phyloP scores from a whole-genome alignment of 2,797 vertebrate genomes.

The Enteromius thamalakanensis region DNA sequence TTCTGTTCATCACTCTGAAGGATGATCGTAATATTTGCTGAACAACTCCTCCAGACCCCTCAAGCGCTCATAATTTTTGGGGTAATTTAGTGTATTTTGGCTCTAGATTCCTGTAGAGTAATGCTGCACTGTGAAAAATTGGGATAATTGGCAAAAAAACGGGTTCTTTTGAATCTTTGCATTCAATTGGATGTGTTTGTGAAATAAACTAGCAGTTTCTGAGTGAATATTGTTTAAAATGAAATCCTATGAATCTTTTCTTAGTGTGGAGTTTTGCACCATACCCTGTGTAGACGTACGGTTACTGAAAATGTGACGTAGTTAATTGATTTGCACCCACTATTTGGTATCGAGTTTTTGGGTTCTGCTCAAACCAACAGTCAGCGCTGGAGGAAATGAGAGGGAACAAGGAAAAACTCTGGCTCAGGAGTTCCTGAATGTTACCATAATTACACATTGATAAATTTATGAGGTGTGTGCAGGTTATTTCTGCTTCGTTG shows the following conservation, averaged over 20 bases:
- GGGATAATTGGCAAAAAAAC: neutral
- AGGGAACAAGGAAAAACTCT: conserved; percentile 43
- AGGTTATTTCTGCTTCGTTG: conserved; percentile 65
- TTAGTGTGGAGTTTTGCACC: conserved; percentile 26
- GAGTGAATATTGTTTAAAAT: neutral
- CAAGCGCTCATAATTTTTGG: conserved; percentile 47
- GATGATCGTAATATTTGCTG: conserved; percentile 44
- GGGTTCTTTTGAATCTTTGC: neutral
- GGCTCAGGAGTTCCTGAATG: conserved; percentile 59
- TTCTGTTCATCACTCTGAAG: conserved; percentile 63
- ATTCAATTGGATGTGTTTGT: neutral
- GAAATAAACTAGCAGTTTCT: neutral
- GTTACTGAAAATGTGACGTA: conserved; percentile 60
- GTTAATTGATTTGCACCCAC: conserved; percentile 70
- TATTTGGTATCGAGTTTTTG: conserved; percentile 67
- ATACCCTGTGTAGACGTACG: conserved; percentile 41
- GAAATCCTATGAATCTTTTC: neutral
- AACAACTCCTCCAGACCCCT: conserved; percentile 60
- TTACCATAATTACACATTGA: conserved; percentile 73
- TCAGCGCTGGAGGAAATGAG: conserved; percentile 65
- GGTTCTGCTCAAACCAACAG: conserved; percentile 63
- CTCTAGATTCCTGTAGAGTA: conserved; percentile 40
- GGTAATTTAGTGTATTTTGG: conserved; percentile 53
- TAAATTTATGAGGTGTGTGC: conserved; percentile 75
- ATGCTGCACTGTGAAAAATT: neutral